Evolutionary conservation across 2,113 vertebrate genomes (phyloP).

Genomic region (Oostethus manadensis): DNA sequence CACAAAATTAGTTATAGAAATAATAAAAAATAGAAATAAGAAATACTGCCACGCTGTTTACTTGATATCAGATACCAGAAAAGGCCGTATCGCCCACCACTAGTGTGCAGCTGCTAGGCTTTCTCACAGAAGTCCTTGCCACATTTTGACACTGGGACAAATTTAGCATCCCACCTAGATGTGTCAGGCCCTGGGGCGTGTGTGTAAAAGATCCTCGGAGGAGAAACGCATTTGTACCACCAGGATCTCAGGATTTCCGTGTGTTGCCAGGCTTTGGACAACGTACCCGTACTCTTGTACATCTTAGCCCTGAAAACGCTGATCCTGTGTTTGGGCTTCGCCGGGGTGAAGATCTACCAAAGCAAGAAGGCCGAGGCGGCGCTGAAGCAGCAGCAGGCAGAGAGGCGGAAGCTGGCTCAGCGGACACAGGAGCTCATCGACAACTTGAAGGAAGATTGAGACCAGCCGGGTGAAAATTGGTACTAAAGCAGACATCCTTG

Average conservation of each 20-base stretch:
- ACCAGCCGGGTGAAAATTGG: not conserved
- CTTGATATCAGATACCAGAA: too few relatives aligned
- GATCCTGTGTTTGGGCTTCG: conserved; percentile 87
- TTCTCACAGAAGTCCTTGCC: too few relatives aligned
- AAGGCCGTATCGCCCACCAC: too few relatives aligned
- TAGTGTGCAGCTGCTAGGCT: too few relatives aligned
- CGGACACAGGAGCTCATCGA: conserved; percentile 67
- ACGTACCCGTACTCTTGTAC: conserved; percentile 87
- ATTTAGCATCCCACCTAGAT: too few relatives aligned
- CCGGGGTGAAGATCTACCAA: conserved; percentile 88
- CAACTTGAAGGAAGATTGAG: conserved; percentile 79
- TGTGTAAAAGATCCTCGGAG: too few relatives aligned
- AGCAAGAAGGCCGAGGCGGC: conserved; percentile 74
- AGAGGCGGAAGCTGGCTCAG: conserved; percentile 63
- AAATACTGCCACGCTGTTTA: too few relatives aligned
- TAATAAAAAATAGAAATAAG: too few relatives aligned
- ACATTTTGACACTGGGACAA: too few relatives aligned
- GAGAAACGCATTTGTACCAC: too few relatives aligned
- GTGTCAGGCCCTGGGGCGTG: too few relatives aligned
- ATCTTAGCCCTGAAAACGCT: conserved; percentile 91
- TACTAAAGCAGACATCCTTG: not conserved
- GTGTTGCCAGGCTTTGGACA: conserved; percentile 79
- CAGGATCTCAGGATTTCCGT: not conserved
- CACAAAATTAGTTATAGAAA: too few relatives aligned
- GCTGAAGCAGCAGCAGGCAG: conserved; percentile 65